A percentile compares a stretch with the other conserved stretches of the same genome.
phyloP scores from a whole-genome alignment of 2,797 vertebrate species.

The Fundulus diaphanus region DNA sequence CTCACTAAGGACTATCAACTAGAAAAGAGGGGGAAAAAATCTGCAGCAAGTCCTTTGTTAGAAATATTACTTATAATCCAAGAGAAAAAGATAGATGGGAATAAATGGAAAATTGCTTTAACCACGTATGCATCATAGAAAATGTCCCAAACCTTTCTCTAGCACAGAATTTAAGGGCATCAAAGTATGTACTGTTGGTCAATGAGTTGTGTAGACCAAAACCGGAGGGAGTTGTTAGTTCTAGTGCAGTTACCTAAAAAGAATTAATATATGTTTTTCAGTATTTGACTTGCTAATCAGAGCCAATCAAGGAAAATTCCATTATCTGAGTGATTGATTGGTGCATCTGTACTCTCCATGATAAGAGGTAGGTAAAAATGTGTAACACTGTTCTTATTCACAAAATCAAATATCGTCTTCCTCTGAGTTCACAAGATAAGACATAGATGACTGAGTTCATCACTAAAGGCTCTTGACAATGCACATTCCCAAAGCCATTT shows the following conservation, averaged over 20 bases:
- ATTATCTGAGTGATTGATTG: neutral
- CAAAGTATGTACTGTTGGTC: neutral
- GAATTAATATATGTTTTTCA: no score
- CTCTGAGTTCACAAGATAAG: slow-evolving; percentile 38
- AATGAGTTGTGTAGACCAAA: neutral
- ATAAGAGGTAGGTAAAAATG: neutral
- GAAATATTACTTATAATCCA: neutral
- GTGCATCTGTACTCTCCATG: neutral
- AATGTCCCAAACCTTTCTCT: neutral
- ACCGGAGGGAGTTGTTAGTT: neutral
- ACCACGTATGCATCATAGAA: neutral
- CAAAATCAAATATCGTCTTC: slow-evolving; percentile 27
- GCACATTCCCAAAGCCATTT: slow-evolving; percentile 66
- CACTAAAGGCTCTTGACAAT: slow-evolving; percentile 65
- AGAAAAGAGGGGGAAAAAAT: no score
- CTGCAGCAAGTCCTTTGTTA: neutral
- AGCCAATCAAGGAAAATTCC: neutral
- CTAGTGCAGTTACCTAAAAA: neutral
- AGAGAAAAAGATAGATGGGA: neutral
- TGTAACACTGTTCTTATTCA: slow-evolving; percentile 19
- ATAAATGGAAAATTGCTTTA: neutral
- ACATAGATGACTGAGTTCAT: slow-evolving; percentile 51
- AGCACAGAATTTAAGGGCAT: neutral
- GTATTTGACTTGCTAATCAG: neutral
- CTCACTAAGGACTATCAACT: no score